Evolutionary conservation across 1,140 invertebrate genomes (phyloP).

Genomic region (Liolophura sinensis): DNA sequence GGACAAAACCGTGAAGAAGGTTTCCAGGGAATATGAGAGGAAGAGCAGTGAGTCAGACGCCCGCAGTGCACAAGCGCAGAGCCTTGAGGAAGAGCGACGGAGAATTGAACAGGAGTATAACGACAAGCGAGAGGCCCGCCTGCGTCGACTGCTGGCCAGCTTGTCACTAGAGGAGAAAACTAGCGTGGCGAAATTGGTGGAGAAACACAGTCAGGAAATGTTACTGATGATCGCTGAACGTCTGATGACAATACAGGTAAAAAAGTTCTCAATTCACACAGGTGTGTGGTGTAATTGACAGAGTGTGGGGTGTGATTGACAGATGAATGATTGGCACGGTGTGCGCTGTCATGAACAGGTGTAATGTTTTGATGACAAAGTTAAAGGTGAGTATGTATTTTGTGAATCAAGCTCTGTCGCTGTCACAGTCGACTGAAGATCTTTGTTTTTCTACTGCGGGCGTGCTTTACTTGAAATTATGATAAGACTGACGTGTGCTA

Average conservation of each 20-base stretch:
- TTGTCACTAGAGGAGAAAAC: constrained; percentile 46
- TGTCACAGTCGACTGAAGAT: too few species aligned
- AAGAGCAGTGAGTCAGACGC: constrained; percentile 26
- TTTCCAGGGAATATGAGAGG: constrained; percentile 43
- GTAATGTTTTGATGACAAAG: too few species aligned
- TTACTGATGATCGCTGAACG: constrained; percentile 48
- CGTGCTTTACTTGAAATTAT: too few species aligned
- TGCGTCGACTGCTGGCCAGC: constrained; percentile 41
- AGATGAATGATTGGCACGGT: too few species aligned
- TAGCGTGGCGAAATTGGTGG: constrained; percentile 46
- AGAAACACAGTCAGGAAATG: constrained; percentile 57
- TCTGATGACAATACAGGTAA: constrained; percentile 38
- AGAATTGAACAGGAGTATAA: constrained; percentile 39
- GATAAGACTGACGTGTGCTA: too few species aligned
- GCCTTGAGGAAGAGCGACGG: constrained; percentile 39
- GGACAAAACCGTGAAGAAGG: constrained; percentile 44
- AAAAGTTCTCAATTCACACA: not conserved
- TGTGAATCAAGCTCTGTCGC: too few species aligned
- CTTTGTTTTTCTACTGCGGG: too few species aligned
- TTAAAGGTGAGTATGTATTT: too few species aligned
- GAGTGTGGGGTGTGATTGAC: not conserved
- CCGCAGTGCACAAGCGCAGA: constrained; percentile 26
- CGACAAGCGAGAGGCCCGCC: constrained; percentile 42
- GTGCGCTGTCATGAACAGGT: too few species aligned
- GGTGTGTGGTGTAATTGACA: not conserved